Conservation (phyloP, 2,113 vertebrate species). For the Pionites leucogaster region DNA sequence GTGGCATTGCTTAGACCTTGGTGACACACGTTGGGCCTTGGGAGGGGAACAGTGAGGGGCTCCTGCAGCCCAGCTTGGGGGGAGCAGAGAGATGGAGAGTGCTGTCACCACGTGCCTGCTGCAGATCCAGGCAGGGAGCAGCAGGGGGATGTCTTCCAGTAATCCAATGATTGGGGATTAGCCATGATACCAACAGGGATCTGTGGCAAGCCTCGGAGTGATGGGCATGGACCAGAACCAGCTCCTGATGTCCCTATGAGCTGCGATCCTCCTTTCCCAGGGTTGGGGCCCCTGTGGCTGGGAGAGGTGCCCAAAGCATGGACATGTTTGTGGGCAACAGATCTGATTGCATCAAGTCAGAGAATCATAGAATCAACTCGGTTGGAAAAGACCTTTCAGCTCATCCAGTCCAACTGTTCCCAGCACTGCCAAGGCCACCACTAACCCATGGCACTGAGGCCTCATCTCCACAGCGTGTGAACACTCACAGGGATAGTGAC, state of each 20-base stretch:
- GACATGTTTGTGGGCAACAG: background rate
- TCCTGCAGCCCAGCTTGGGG: accelerated
- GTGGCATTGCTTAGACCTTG: background rate
- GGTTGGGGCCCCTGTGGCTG: background rate
- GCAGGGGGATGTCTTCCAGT: background rate
- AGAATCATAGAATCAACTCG: background rate
- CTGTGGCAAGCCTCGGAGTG: background rate
- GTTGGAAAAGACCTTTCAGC: background rate
- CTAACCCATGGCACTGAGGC: background rate
- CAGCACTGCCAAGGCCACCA: background rate
- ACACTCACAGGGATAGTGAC: too few species aligned
- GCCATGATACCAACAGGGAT: background rate
- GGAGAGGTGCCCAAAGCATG: background rate
- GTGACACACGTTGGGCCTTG: background rate
- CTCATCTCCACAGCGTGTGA: too few species aligned
- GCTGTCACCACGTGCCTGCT: accelerated
- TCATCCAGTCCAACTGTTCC: accelerated
- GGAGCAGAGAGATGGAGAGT: too few species aligned
- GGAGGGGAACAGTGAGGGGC: background rate
- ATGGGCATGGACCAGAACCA: background rate
- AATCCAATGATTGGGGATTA: background rate
- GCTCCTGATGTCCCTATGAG: background rate
- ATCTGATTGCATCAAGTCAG: background rate
- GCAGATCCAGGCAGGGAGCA: background rate
- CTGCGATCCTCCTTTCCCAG: background rate